Evolutionary conservation across 2,797 vertebrate species (phyloP), one percentile per base, ranked within the genome.

Genomic region (Scleropages formosus): DNA sequence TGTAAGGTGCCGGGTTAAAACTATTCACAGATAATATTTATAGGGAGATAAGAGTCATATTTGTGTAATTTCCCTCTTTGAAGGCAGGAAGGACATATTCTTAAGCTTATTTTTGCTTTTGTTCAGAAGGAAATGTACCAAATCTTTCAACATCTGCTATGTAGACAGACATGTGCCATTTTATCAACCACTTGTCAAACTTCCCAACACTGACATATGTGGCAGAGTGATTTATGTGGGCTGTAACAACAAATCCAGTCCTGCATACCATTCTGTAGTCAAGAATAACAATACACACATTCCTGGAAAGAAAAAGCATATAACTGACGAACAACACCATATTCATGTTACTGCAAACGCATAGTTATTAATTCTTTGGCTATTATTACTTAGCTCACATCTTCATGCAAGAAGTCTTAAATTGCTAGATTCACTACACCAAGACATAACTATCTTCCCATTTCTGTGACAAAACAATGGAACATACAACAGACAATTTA

Each of bases 151-250:
- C 85, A 87, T 88, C 84, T 88, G 85, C 62, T 75, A 24, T 51
- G 74, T 86, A 89, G 83, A 86, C 84, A 80, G 81, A 79, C 66
- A 78, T 58, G 61, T 75, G 53, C 65, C 77, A 71, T 72, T 56
- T 51, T 77, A 76, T 75, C 68, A 75, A 82, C 77, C 82, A 73
- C 74, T 78, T 79, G 66, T 81, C 77, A 80, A 66, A 76, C 77
- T 26, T 20, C 31, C 67, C 16, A 6, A 20, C 4, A 4, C 4
- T 1, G 39, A 68, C 16, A 24, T 15, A 13, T 8, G 1, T 60
- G 62, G 60, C 60, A 8, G 60, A 24, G 22, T 26, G 24, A 6
- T 12, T 24, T 16, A 61, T 15, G 59, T 59, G 0, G 20, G 56
- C n/a, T 58, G 58, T n/a, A 20, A n/a, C 56, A n/a, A n/a, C 58